A percentile compares a stretch with the other conserved stretches of the same genome.
Evolutionary conservation across 2,797 vertebrate species (phyloP).

Genomic region (Decapterus maruadsi): DNA sequence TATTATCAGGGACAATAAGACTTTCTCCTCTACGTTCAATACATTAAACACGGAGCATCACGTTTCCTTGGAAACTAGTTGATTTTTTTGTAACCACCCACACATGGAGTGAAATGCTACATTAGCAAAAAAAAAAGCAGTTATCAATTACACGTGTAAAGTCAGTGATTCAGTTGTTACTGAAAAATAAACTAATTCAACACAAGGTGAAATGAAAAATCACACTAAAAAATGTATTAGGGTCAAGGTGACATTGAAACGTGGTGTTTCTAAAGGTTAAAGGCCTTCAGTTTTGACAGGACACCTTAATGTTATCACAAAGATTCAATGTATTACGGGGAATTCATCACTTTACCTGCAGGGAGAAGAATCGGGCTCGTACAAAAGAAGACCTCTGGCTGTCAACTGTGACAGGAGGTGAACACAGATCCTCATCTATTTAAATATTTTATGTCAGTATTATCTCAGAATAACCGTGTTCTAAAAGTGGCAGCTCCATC

Average conservation of each 20-base stretch:
- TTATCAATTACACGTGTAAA: constrained; percentile 39
- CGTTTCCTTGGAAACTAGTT: constrained; percentile 77
- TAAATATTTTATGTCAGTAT: constrained; percentile 71
- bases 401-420: constrained; percentile 5
- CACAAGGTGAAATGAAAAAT: constrained; percentile 30
- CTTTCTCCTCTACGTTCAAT: constrained; percentile 23
- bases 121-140: constrained; percentile 37
- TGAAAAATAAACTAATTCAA: constrained; percentile 38
- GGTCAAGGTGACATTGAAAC: not conserved
- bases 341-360: not conserved
- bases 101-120: constrained; percentile 38
- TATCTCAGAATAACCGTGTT: constrained; percentile 64
- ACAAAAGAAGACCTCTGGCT: not conserved
- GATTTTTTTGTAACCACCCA: constrained; percentile 54
- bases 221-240: not conserved
- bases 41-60: constrained; percentile 42
- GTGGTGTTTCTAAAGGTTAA: not conserved
- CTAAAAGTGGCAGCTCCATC: constrained; percentile 58
- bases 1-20: constrained; percentile 26
- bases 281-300: not conserved
- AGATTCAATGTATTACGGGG: not conserved
- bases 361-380: not conserved
- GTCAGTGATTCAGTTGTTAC: constrained; percentile 18
- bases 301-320: not conserved
- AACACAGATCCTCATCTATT: constrained; percentile 33